These are phyloP conservation scores for Montipora foliosa DNA, from an alignment of 64 coral and sea anemone genomes.

Conservation along the genomic window DNA sequence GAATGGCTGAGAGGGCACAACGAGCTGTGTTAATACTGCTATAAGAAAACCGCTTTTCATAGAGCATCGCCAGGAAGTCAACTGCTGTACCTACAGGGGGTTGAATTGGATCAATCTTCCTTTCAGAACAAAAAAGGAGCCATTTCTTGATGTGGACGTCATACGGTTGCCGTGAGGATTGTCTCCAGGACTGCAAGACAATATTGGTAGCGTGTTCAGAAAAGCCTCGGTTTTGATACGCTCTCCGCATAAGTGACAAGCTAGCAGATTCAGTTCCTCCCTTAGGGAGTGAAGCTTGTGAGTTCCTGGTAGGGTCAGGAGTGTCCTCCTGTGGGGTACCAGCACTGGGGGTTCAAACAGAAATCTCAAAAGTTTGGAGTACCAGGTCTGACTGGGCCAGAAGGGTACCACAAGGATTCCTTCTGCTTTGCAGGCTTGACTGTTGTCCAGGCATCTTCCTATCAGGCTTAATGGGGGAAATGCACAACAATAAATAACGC, in stretches of 20 bases:
- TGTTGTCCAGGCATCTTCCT: conserved; percentile 16
- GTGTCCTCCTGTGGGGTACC: conserved; percentile 8
- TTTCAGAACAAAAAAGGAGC: conserved; percentile 75
- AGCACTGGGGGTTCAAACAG: background rate
- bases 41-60: no score
- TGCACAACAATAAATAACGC: conserved; percentile 10
- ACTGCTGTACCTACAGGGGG: conserved; percentile 46
- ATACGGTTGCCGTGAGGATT: background rate
- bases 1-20: conserved; percentile 17
- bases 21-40: no score
- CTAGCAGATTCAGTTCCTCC: conserved; percentile 45
- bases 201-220: background rate
- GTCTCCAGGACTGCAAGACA: background rate
- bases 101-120: conserved; percentile 49
- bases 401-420: background rate
- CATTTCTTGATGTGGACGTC: conserved; percentile 59
- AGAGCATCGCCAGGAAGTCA: conserved; percentile 42
- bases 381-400: background rate
- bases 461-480: conserved; percentile 31
- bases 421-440: background rate
- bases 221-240: background rate
- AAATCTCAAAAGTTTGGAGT: background rate
- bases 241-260: conserved; percentile 53
- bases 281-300: conserved; percentile 7
- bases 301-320: background rate